Base-by-base conservation (phyloP, 1,140 invertebrate genomes). In the Saccostrea cuccullata region DNA sequence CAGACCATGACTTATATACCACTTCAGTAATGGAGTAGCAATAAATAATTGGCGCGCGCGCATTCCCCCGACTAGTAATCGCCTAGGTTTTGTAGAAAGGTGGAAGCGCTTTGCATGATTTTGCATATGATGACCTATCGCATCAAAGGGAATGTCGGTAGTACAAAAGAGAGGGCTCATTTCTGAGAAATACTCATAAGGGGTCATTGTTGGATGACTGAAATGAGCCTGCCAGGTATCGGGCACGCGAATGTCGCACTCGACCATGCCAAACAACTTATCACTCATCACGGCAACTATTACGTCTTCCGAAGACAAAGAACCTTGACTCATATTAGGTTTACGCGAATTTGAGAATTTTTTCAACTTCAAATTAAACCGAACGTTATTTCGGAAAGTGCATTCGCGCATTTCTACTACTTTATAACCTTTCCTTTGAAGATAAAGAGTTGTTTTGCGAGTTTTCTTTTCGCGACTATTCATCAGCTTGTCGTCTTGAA, bases 1-100 rank as follows among this genome's bases (percentile, higher is more conserved):
- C 12, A 91, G 20, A 26, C 90, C 90, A 82, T 91, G 90, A 23
- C 87, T 55, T 70, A 91, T 23, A 70, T 91, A 91, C 88, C 91
- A 91, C 64, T 82, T 82, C 15, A 91, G 56, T 15, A 91, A 70
- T 2, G 91, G 91, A 8, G 91, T 90, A 5, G 88, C 86, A 17
- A 91, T 55, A 5, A 91, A 58, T 47, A 91, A 89, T 58, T 90
- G 86, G 15, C 89, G 47, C 0, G 87, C 91, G 26, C 64, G 82
- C 73, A 86, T 88, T 23, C 87, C 90, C 17, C 86, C 87, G 2
- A 91, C 87, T 20, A 91, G 26, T 11, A 87, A 20, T 40, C 87
- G 56, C 20, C 89, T 13, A 0, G 91, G 89, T 85, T 86, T 84
- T 17, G 64, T 70, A 12, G 88, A 86, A 2, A 92, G 82, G n/a